phyloP scores from a whole-genome alignment of 2,888 invertebrate species.

The Rosalia funebris region DNA sequence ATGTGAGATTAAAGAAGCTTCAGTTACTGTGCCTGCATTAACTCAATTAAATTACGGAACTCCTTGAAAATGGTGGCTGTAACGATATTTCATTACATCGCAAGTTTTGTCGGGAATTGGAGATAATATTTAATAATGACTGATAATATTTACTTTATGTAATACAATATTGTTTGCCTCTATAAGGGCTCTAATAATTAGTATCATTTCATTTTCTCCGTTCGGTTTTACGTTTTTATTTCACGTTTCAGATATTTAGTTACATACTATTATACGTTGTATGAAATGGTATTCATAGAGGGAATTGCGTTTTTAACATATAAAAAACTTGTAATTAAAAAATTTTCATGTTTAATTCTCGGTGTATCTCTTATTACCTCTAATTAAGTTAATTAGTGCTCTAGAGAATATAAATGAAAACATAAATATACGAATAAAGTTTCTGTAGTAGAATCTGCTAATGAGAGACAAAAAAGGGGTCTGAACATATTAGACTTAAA shows the following conservation, averaged over 20 bases:
- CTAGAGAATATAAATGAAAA: no score
- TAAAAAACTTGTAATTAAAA: no score
- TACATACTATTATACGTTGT: neutral
- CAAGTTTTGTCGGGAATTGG: neutral
- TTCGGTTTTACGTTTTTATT: neutral
- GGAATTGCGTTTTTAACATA: no score
- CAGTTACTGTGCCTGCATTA: neutral
- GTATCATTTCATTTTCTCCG: neutral
- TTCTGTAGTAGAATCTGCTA: no score
- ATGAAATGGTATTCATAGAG: no score
- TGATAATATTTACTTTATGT: no score
- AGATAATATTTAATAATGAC: neutral
- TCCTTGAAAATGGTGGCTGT: neutral
- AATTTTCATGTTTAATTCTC: no score
- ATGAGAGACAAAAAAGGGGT: no score
- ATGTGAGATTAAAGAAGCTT: neutral
- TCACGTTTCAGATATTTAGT: neutral
- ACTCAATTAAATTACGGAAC: slow-evolving; percentile 4
- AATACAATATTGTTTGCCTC: neutral
- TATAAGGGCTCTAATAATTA: neutral
- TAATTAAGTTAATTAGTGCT: no score
- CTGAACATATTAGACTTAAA: no score
- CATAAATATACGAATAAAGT: no score
- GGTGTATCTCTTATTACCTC: no score
- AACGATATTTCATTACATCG: slow-evolving; percentile 1